These are phyloP conservation scores for Chelonia mydas DNA, from an alignment of 2,797 vertebrate species.

Conservation along the genomic window DNA sequence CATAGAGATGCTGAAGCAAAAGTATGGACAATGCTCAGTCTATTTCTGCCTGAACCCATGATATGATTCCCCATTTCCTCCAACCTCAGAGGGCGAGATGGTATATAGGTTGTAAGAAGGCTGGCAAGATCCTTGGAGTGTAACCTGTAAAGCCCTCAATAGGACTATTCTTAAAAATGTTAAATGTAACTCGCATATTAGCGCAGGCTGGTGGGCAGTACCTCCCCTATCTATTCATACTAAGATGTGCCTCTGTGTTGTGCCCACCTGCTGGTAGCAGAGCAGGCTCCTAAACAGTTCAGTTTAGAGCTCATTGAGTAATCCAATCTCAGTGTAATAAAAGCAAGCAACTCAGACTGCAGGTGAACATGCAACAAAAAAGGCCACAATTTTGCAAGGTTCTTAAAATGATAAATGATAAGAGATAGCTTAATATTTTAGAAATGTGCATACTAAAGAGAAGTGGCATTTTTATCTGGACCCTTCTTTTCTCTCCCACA, in stretches of 20 bases:
- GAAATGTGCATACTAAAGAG: background rate
- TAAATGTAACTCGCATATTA: background rate
- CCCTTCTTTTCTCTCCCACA: background rate
- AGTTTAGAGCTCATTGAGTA: background rate
- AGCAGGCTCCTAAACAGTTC: background rate
- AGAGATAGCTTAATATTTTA: background rate
- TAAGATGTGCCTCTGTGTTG: background rate
- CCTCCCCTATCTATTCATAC: background rate
- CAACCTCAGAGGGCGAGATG: background rate
- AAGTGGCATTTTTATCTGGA: background rate
- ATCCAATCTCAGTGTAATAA: slow-evolving; percentile 26
- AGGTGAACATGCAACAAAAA: slow-evolving; percentile 25
- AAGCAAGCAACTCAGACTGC: slow-evolving; percentile 14
- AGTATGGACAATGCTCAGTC: background rate
- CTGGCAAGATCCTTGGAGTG: background rate
- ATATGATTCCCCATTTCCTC: slow-evolving; percentile 9
- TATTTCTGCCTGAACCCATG: background rate
- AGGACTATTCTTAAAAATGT: slow-evolving; percentile 5
- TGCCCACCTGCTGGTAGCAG: background rate
- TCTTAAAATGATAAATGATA: slow-evolving; percentile 25
- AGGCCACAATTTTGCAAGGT: background rate
- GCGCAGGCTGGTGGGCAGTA: background rate
- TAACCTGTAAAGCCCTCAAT: background rate
- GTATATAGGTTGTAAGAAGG: background rate
- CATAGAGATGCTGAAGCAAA: background rate